Base-by-base conservation (phyloP, 2,113 vertebrate species). In the Oxygymnocypris stewartii region DNA sequence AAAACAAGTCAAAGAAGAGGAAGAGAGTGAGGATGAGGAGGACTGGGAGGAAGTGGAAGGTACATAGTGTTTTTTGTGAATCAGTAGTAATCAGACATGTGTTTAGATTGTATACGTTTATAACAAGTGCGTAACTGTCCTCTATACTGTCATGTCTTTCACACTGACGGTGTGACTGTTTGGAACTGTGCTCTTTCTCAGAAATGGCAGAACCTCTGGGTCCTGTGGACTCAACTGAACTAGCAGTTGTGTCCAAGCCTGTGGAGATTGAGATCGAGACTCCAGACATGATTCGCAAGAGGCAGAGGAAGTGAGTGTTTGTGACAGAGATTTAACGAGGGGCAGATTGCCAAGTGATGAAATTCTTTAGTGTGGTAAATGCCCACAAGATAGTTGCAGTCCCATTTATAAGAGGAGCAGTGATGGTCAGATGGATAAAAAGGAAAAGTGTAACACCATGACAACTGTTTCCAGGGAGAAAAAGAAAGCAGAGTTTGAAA, bases 31-130 rank as follows among this genome's bases (percentile, higher is more conserved):
- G 4, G 93, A 96, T 10, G 97, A 97, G 80, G 97, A 95, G 35
- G 96, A 99, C 0, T 99, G 98, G 98, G 96, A 99, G 89, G 98
- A 99, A 12, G 98, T 99, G 6, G 98, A 98, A 96, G 98, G 98
- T 97, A 91, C 89, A 37, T n/a, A 14, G 40, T 63, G 8, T 20
- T 37, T 61, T 7, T 16, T 76, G 37, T 84, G 18, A 63, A 23
- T 76, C 6, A 40, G 8, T 82, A 40, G 14, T 12, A 57, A 57
- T 59, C 57, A 59, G 57, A 35, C 49, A 4, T 14, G 6, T 86
- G n/a, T 49, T 49, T 44, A 76, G 13, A 47, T 2, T 76, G 37
- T 35, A 42, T 69, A 25, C 47, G n/a, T 16, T 67, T 8, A 67
- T 67, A 1, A 35, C 63, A 67, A 14, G 6, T 31, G 31, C 11